Evolutionary conservation across 2,113 vertebrate genomes (phyloP).

Genomic region (Catagonus wagneri): DNA sequence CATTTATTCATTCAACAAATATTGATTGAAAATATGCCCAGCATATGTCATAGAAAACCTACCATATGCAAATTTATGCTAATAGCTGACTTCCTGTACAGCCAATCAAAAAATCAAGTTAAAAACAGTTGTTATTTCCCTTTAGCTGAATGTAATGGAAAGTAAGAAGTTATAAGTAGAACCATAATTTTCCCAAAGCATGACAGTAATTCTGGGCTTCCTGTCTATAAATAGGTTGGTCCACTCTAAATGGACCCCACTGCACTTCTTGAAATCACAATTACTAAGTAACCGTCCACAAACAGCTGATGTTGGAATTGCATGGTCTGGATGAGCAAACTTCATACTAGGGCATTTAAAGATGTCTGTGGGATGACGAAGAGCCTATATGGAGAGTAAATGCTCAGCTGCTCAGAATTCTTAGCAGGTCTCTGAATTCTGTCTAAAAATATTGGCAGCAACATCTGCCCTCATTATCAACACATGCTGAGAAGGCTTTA

Average conservation of each 20-base stretch:
- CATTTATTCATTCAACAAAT: slow-evolving; percentile 36
- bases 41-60: not conserved
- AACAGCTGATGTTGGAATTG: slow-evolving; percentile 75
- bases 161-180: slow-evolving; percentile 73
- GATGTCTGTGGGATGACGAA: slow-evolving; percentile 76
- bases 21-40: not conserved
- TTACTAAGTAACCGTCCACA: slow-evolving; percentile 71
- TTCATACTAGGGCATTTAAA: slow-evolving; percentile 74
- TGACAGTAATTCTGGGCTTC: slow-evolving; percentile 77
- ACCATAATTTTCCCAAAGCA: slow-evolving; percentile 76
- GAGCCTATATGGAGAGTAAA: slow-evolving; percentile 58
- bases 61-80: not conserved
- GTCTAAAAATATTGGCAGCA: slow-evolving; percentile 82
- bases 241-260: slow-evolving; percentile 74
- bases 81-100: not conserved
- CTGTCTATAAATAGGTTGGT: slow-evolving; percentile 79
- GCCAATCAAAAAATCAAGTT: not conserved
- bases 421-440: slow-evolving; percentile 80
- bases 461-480: slow-evolving; percentile 78
- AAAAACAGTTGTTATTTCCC: slow-evolving; percentile 56
- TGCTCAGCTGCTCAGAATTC: slow-evolving; percentile 80
- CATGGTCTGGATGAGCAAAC: slow-evolving; percentile 61
- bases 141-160: slow-evolving; percentile 40
- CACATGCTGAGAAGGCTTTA: slow-evolving; percentile 62
- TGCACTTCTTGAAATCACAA: slow-evolving; percentile 71